These are phyloP conservation scores for Lathronympha strigana DNA, from an alignment of 2,888 invertebrate genomes.

Conservation along the genomic window DNA sequence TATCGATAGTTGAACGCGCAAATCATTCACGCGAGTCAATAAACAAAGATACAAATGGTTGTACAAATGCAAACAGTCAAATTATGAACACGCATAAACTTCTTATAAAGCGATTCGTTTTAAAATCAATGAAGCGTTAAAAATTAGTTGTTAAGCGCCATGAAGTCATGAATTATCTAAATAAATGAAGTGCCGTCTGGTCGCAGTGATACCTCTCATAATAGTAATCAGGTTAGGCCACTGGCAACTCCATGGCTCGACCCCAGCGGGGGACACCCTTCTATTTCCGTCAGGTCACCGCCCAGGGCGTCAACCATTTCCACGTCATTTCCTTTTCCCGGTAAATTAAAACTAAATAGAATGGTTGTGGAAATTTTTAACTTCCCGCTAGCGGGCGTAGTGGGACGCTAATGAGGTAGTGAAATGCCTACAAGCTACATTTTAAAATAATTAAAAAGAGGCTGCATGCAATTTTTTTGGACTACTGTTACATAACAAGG, in stretches of 20 bases:
- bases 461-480: too few species aligned
- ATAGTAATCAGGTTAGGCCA: conserved; percentile 26
- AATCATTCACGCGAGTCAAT: not conserved
- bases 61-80: not conserved
- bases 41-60: not conserved
- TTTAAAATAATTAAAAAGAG: too few species aligned
- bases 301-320: conserved; percentile 77
- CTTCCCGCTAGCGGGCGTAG: too few species aligned
- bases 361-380: not conserved
- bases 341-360: conserved; percentile 56
- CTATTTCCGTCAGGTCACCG: conserved; percentile 73
- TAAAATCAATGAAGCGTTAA: not conserved
- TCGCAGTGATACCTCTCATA: not conserved
- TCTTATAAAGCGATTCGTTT: not conserved
- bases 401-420: too few species aligned
- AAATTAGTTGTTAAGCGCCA: not conserved
- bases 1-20: not conserved
- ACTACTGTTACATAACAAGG: too few species aligned
- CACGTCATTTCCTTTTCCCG: conserved; percentile 65
- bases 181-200: too few species aligned
- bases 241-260: conserved; percentile 31
- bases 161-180: too few species aligned
- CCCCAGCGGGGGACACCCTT: conserved; percentile 55
- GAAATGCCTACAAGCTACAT: too few species aligned
- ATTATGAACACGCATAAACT: not conserved